Conservation (phyloP, 2,888 invertebrate species). For the Heteropelma amictum region DNA sequence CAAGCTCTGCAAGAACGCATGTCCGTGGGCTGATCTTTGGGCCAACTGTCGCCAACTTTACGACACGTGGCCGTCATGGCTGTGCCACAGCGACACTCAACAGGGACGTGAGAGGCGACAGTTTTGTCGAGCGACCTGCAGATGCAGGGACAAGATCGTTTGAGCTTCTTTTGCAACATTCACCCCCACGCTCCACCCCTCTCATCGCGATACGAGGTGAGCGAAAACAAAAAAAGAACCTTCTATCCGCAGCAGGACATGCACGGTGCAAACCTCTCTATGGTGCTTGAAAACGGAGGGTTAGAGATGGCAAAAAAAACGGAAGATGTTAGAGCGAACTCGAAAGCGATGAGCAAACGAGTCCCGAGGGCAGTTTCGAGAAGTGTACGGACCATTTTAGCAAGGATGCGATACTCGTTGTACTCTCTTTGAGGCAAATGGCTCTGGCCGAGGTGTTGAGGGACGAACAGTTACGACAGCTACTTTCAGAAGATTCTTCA, state of each 20-base stretch:
- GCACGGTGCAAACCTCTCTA: background rate
- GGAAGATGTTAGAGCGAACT: background rate
- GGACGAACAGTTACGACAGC: background rate
- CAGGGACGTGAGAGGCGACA: slow-evolving; percentile 80
- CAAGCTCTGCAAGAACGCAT: slow-evolving; percentile 87
- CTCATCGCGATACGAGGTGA: too few relatives aligned
- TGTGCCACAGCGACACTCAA: slow-evolving; percentile 80
- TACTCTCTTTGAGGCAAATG: background rate
- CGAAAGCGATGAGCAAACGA: background rate
- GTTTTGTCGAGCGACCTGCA: slow-evolving; percentile 87
- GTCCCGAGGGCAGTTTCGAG: slow-evolving; percentile 25
- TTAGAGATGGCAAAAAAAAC: background rate
- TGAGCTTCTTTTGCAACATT: slow-evolving; percentile 54
- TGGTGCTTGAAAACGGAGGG: background rate
- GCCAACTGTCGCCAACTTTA: slow-evolving; percentile 85
- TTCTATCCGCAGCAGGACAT: background rate
- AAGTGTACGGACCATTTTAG: slow-evolving; percentile 42
- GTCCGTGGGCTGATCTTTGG: slow-evolving; percentile 84
- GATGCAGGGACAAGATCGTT: slow-evolving; percentile 81
- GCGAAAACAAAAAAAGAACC: too few relatives aligned
- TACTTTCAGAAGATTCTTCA: background rate
- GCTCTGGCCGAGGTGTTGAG: background rate
- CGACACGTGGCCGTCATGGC: slow-evolving; percentile 81
- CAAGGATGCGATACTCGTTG: slow-evolving; percentile 5
- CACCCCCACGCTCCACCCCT: too few relatives aligned